Evolutionary conservation across 2,113 vertebrate species (phyloP).

Genomic region (Passer domesticus): DNA sequence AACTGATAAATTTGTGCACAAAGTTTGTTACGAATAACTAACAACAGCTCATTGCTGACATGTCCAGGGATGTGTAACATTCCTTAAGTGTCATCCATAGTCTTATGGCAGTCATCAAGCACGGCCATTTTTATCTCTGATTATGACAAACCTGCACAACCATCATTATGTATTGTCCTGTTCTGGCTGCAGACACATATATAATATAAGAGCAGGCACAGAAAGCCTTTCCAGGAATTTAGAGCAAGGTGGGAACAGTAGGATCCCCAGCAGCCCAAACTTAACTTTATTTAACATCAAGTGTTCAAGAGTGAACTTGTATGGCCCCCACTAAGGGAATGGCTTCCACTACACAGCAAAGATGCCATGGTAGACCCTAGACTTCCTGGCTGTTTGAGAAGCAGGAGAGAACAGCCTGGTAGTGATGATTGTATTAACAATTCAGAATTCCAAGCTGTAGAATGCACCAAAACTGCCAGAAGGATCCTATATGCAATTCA

Average conservation of each 20-base stretch:
- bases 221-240: neutral
- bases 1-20: neutral
- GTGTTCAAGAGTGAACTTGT: neutral
- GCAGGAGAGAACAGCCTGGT: neutral
- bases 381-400: neutral
- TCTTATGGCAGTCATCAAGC: fast-evolving
- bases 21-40: neutral
- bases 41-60: neutral
- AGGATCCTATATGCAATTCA: neutral
- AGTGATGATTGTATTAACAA: neutral
- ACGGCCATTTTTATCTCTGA: neutral
- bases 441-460: neutral
- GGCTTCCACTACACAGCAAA: neutral
- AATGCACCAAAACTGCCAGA: neutral
- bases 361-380: neutral
- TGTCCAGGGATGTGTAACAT: neutral
- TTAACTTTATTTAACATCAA: neutral
- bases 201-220: neutral
- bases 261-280: neutral
- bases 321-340: neutral
- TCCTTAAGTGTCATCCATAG: neutral
- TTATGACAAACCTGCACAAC: neutral
- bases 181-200: neutral
- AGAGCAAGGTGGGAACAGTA: neutral
- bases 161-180: neutral